Percentiles rank a stretch among this genome's conserved stretches.
Evolutionary conservation across 2,113 vertebrate species (phyloP).

Genomic region (Callorhinus ursinus): DNA sequence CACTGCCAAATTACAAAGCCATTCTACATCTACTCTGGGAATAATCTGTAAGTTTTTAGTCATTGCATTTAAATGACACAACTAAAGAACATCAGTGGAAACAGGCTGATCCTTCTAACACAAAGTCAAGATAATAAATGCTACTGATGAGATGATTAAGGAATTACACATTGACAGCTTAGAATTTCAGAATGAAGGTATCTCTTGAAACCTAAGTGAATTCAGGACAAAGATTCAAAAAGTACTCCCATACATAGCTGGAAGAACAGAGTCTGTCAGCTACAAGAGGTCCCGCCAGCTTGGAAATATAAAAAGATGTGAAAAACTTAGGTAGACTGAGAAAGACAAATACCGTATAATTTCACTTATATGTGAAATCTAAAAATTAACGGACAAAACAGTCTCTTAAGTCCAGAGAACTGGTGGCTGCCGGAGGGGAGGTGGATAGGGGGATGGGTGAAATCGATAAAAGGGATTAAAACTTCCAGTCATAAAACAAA

Average conservation of each 20-base stretch:
- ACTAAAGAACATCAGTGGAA: background rate
- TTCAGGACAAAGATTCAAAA: background rate
- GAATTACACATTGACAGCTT: background rate
- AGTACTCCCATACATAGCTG: background rate
- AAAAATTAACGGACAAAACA: background rate
- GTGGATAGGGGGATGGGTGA: background rate
- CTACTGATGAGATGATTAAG: background rate
- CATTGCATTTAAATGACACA: background rate
- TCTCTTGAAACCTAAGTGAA: conserved; percentile 2
- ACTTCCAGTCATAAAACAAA: background rate
- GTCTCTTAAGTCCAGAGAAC: background rate
- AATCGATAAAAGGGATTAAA: background rate
- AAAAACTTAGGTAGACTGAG: background rate
- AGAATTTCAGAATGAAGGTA: background rate
- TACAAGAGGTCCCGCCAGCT: background rate
- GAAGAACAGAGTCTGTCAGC: background rate
- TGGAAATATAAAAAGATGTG: background rate
- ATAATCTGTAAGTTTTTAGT: background rate
- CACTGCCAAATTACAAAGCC: conserved; percentile 12
- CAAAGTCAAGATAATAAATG: conserved; percentile 13
- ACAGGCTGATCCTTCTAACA: background rate
- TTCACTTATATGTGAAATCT: background rate
- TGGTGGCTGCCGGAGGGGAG: background rate
- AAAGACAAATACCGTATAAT: background rate
- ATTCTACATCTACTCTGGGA: background rate